A percentile compares a stretch with the other conserved stretches of the same genome.
Evolutionary conservation across 2,888 invertebrate genomes (phyloP).

Genomic region (Perithous albicinctus): DNA sequence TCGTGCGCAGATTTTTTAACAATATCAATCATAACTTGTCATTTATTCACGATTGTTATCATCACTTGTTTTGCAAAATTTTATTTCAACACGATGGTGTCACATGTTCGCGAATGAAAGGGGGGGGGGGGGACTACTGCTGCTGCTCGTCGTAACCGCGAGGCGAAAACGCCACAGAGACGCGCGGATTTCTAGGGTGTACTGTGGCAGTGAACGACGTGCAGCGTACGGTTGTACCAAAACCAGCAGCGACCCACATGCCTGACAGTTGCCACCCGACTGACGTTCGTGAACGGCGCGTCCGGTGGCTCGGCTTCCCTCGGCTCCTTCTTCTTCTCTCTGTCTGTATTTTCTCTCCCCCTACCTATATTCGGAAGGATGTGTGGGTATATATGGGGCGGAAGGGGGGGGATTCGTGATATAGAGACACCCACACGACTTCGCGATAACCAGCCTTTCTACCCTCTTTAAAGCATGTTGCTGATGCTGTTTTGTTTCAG

Average conservation of each 20-base stretch:
- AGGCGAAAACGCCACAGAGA: conserved; percentile 59
- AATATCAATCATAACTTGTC: conserved; percentile 21
- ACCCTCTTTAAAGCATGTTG: no score
- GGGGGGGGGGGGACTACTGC: not conserved
- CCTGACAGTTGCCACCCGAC: conserved; percentile 83
- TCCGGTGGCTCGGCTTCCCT: conserved; percentile 65
- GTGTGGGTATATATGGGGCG: not conserved
- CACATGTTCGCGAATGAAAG: conserved; percentile 76
- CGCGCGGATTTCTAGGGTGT: conserved; percentile 47
- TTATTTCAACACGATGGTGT: conserved; percentile 66
- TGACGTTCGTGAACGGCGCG: conserved; percentile 71
- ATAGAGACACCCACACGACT: not conserved
- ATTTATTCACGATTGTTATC: conserved; percentile 63
- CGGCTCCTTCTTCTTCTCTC: conserved; percentile 26
- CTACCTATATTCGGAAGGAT: not conserved
- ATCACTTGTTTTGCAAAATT: no score
- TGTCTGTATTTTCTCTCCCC: no score
- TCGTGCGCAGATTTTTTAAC: not conserved
- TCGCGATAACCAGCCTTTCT: not conserved
- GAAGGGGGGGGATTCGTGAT: not conserved
- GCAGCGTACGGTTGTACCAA: conserved; percentile 59
- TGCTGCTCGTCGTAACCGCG: conserved; percentile 33
- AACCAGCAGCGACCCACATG: conserved; percentile 70
- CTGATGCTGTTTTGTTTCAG: not conserved
- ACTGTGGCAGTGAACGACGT: conserved; percentile 59